Evolutionary conservation across 2,888 invertebrate genomes (phyloP), one percentile per base, ranked within the genome.

Genomic region (Agrochola lota): DNA sequence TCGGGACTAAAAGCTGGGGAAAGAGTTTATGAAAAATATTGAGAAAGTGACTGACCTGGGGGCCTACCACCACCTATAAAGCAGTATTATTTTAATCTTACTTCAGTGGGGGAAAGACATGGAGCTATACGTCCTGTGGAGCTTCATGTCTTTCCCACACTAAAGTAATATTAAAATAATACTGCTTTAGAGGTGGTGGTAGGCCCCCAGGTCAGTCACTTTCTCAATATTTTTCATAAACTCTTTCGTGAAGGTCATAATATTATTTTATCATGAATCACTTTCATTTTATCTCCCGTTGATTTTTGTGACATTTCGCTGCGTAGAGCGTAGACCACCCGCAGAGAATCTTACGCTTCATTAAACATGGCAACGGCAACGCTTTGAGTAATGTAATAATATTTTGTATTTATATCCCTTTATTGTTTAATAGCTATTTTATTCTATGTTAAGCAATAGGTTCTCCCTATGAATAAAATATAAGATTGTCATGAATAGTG

Each of bases 301-400:
- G 49, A 49, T 74, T 43, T 67, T 79, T 43, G 77, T 67, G 63
- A 83, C 43, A 78, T 69, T 63, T 69, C 46, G 35, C 46, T 83
- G 59, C 17, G 20, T 52, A 67, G 73, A 70, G 73, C 64, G 66
- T 73, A 59, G 64, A 35, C 74, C 81, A 59, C 81, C 85, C 81
- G 55, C 62, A 46, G 66, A 67, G 69, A 49, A 35, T 59, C 9
- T 64, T 57, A 66, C 46, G 85, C 81, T 74, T 66, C 49, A 73
- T 35, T 80, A 66, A 66, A 70, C 72, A 12, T n/a, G n/a, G n/a
- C 20, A 30, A 66, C 57, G 26, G 15, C 8, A 17, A 64, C 26
- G 43, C 26, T 83, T 83, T 59, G n/a, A 78, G n/a, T 43, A 55
- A 69, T 64, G 63, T 62, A 35, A 46, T 83, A 64, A 59, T 77